Evolutionary conservation across 2,113 vertebrate species (phyloP).

Genomic region (Odontophorus gujanensis): DNA sequence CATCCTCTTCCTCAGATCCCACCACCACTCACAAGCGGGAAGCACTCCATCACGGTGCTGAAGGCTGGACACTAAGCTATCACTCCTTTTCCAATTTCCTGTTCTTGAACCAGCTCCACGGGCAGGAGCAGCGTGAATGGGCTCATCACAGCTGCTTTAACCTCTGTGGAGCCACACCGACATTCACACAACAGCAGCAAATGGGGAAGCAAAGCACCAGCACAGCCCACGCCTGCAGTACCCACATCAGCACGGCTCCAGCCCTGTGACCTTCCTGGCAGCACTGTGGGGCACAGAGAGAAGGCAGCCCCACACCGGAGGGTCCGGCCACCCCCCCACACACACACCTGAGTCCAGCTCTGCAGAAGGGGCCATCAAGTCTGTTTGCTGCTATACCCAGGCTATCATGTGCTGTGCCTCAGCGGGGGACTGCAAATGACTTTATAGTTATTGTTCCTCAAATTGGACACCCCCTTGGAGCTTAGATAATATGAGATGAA

Average conservation of each 20-base stretch:
- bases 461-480: constrained; percentile 70
- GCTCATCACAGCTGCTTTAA: fast-evolving
- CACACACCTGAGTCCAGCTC: not conserved
- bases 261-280: not conserved
- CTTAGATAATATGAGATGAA: constrained; percentile 72
- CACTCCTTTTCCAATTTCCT: fast-evolving
- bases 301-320: fast-evolving
- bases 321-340: not conserved
- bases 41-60: fast-evolving
- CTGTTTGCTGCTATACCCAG: constrained; percentile 31
- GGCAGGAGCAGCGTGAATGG: not conserved
- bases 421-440: constrained; percentile 67
- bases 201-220: fast-evolving
- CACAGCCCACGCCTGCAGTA: not conserved
- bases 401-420: constrained; percentile 27
- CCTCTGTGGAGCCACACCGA: fast-evolving
- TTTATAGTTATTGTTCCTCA: constrained; percentile 73
- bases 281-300: fast-evolving
- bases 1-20: fast-evolving
- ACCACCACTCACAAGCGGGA: fast-evolving
- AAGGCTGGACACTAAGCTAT: fast-evolving
- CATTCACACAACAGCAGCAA: fast-evolving
- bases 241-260: fast-evolving
- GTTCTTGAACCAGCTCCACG: not conserved
- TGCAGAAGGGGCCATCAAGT: not conserved